phyloP scores from a whole-genome alignment of 2,797 vertebrate genomes.

The Pelodytes ibericus region DNA sequence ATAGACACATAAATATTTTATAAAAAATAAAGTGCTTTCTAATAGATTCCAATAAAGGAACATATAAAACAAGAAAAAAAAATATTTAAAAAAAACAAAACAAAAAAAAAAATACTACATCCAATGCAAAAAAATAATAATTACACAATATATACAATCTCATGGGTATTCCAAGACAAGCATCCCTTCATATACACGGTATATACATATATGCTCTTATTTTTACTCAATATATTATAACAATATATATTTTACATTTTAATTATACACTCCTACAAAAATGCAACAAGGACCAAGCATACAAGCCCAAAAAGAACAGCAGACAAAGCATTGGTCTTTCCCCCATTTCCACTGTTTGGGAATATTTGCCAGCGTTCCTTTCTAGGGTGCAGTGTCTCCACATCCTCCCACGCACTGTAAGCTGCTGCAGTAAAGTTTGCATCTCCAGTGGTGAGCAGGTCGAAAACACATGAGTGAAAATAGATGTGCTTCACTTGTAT shows the following conservation, averaged over 20 bases:
- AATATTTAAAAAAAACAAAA: slow-evolving; percentile 41
- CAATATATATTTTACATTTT: slow-evolving; percentile 79
- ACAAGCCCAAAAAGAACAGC: slow-evolving; percentile 69
- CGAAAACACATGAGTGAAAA: slow-evolving; percentile 94
- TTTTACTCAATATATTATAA: slow-evolving; percentile 80
- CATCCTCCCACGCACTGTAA: slow-evolving; percentile 88
- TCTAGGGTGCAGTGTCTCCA: slow-evolving; percentile 88
- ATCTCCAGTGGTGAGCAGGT: slow-evolving; percentile 94
- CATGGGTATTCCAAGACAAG: slow-evolving; percentile 65
- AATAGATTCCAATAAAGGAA: slow-evolving; percentile 79
- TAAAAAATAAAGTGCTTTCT: slow-evolving; percentile 98
- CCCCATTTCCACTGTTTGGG: slow-evolving; percentile 68
- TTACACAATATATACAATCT: slow-evolving; percentile 76
- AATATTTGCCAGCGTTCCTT: slow-evolving; percentile 91
- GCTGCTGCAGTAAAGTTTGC: slow-evolving; percentile 92
- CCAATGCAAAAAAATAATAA: slow-evolving; percentile 75
- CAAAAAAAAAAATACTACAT: slow-evolving; percentile 66
- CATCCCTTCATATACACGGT: slow-evolving; percentile 77
- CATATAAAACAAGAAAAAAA: slow-evolving; percentile 74
- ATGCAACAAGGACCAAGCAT: slow-evolving; percentile 66
- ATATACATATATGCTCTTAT: slow-evolving; percentile 76
- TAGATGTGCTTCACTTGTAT: slow-evolving; percentile 93
- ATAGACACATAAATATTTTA: slow-evolving; percentile 79
- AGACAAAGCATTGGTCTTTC: slow-evolving; percentile 39
- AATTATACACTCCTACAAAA: slow-evolving; percentile 73